These are phyloP conservation scores for Ginglymostoma cirratum DNA, from an alignment of 2,113 vertebrate genomes.

Conservation along the genomic window DNA sequence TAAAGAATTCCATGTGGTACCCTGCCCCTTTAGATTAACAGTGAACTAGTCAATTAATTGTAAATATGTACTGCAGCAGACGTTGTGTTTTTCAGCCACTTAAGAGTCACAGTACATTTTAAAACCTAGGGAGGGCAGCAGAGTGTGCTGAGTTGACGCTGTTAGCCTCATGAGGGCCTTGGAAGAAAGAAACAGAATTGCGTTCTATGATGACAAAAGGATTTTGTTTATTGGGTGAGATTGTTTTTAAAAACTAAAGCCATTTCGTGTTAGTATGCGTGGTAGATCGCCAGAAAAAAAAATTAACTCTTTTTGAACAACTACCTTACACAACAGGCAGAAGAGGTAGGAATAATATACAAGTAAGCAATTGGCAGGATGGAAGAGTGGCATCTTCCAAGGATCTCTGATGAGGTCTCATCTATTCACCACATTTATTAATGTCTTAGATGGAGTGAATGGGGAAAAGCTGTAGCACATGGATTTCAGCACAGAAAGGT, in stretches of 20 bases:
- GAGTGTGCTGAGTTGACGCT: neutral
- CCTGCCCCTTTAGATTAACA: neutral
- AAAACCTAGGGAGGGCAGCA: constrained; percentile 12
- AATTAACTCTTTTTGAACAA: too few relatives aligned
- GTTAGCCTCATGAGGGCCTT: neutral
- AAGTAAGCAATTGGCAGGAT: neutral
- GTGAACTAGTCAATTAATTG: neutral
- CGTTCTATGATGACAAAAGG: neutral
- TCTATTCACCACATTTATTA: neutral
- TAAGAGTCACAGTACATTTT: too few relatives aligned
- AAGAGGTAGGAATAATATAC: neutral
- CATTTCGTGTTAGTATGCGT: too few relatives aligned
- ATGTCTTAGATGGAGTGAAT: neutral
- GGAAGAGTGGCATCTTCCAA: neutral
- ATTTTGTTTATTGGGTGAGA: neutral
- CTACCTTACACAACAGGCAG: neutral
- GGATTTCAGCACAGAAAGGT: neutral
- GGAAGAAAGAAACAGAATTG: neutral
- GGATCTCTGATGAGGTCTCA: neutral
- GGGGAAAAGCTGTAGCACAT: neutral
- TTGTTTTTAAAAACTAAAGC: neutral
- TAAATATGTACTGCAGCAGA: neutral
- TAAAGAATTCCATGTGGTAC: neutral
- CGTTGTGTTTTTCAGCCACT: neutral
- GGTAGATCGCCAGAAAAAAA: too few relatives aligned